Evolutionary conservation across 2,113 vertebrate genomes (phyloP).

Genomic region (Passer domesticus): DNA sequence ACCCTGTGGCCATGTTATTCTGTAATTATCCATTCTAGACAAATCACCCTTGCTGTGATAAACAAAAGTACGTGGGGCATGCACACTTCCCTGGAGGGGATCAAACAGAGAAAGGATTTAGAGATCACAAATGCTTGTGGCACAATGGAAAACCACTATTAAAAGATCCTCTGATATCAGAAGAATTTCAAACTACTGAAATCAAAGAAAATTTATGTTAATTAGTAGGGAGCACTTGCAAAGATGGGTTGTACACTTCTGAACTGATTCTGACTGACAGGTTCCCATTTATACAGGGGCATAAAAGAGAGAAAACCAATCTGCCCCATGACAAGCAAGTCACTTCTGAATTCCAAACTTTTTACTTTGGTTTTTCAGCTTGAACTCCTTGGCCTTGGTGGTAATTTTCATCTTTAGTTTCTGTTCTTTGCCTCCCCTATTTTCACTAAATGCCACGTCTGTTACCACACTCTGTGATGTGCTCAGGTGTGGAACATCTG

Average conservation of each 20-base stretch:
- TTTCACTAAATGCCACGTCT: neutral
- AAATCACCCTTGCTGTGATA: neutral
- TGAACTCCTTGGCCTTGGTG: neutral
- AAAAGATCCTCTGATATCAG: neutral
- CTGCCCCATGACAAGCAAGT: neutral
- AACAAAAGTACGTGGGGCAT: neutral
- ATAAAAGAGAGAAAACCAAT: neutral
- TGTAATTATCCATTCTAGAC: neutral
- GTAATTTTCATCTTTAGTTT: neutral
- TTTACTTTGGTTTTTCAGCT: neutral
- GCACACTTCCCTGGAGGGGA: rapidly evolving
- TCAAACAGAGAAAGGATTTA: neutral
- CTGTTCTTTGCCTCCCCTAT: neutral
- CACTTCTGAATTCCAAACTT: neutral
- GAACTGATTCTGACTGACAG: neutral
- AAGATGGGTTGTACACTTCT: neutral
- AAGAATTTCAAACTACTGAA: neutral
- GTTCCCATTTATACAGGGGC: neutral
- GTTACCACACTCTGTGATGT: neutral
- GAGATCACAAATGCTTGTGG: neutral
- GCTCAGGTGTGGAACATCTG: neutral
- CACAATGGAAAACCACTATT: neutral
- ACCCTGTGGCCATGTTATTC: neutral
- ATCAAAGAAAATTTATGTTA: neutral
- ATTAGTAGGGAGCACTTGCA: neutral